Conservation (phyloP, 2,888 invertebrate species). For the Fissipunctia ypsillon region DNA sequence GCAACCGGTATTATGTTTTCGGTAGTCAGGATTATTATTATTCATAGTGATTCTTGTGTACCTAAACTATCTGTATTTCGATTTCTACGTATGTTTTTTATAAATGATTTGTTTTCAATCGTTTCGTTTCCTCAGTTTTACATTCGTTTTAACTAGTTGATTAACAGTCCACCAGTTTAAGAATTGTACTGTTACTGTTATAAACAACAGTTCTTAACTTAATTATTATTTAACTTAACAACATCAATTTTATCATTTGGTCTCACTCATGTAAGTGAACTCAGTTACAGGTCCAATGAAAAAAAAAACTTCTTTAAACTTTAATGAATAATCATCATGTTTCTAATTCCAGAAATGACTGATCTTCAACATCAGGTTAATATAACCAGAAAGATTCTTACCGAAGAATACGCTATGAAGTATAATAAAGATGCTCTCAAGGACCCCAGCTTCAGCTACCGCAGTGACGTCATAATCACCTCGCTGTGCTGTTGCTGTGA, state of each 20-base stretch:
- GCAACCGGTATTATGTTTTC: background rate
- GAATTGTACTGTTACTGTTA: background rate
- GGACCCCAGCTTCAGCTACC: conserved; percentile 32
- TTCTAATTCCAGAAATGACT: conserved; percentile 41
- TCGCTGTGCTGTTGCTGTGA: conserved; percentile 31
- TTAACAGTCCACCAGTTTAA: background rate
- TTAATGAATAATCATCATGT: background rate
- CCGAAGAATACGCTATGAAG: conserved; percentile 35
- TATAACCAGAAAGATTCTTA: conserved; percentile 32
- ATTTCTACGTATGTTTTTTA: background rate
- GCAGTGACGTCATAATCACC: conserved; percentile 15
- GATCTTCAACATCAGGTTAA: conserved; percentile 21
- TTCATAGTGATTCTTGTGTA: background rate
- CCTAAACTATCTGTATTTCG: background rate
- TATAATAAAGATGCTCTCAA: conserved; percentile 13
- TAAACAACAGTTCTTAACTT: background rate
- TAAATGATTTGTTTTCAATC: background rate
- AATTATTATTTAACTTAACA: background rate
- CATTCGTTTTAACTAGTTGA: background rate
- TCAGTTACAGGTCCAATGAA: background rate
- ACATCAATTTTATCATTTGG: background rate
- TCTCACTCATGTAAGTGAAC: background rate
- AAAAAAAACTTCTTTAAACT: background rate
- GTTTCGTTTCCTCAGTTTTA: background rate
- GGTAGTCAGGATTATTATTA: background rate